phyloP scores from a whole-genome alignment of 2,113 vertebrate species.

The Grus americana region DNA sequence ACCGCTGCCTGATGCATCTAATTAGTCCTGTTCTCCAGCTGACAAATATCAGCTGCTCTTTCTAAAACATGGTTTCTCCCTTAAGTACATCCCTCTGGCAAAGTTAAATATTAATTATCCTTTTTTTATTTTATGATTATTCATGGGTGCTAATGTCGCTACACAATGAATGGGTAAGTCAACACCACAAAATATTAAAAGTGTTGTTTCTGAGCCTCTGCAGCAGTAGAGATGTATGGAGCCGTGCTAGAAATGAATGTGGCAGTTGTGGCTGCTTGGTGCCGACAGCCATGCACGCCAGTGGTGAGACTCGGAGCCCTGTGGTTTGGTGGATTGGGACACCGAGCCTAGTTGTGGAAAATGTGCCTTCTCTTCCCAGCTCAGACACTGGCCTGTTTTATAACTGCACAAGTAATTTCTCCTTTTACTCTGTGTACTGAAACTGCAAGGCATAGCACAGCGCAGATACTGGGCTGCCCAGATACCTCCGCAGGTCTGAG shows the following conservation, averaged over 20 bases:
- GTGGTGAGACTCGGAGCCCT: not conserved
- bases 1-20: conserved; percentile 55
- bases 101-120: conserved; percentile 73
- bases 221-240: not conserved
- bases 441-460: not conserved
- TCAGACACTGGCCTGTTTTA: not conserved
- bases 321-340: not conserved
- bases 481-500: not conserved
- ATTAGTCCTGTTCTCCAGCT: conserved; percentile 67
- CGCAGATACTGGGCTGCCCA: not conserved
- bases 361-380: not conserved
- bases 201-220: not conserved
- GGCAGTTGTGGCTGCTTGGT: not conserved
- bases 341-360: not conserved
- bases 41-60: conserved; percentile 67
- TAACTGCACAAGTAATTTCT: not conserved
- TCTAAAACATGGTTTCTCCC: conserved; percentile 53
- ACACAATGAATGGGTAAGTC: conserved; percentile 20
- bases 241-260: not conserved
- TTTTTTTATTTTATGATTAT: conserved; percentile 64
- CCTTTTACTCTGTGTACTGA: not conserved
- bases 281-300: not conserved
- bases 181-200: conserved; percentile 10
- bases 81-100: conserved; percentile 70
- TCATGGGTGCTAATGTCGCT: conserved; percentile 51